Base-by-base conservation (phyloP, 2,888 invertebrate species). In the Cheilosia impressa region DNA sequence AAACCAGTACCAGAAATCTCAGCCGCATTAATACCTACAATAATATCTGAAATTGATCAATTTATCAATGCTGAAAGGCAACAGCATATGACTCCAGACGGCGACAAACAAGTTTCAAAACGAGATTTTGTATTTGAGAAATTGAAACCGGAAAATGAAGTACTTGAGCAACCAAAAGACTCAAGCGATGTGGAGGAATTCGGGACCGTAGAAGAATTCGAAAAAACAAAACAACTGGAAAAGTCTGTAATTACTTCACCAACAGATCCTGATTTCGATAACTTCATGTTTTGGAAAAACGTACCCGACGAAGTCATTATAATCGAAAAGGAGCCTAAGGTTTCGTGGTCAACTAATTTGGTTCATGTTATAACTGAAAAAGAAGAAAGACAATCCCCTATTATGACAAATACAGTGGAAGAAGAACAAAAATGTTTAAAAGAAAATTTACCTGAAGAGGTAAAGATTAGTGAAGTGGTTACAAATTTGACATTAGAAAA, bases 221-320 rank as follows among this genome's bases (percentile, higher is more conserved):
- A 7, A 17, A 22, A 41, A 62, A 10, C 7, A 17, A 58, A 19
- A 24, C 19, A n/a, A 41, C 10, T 45, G 0, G 31, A 3, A 19
- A 15, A 19, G 17, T 50, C 22, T 2, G 38, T 45, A 9, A 47
- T 31, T 50, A 27, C 57, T 57, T 84, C 84, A 5, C 84, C 80
- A 0, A 60, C 47, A 27, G 84, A 84, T 47, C 71, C 80, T 1
- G 75, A 84, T 22, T 80, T 50, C 27, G 41, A 53, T 24, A 76
- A 76, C 15, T 84, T 84, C 4, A 75, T 65, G 63, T 84, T 80
- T 47, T 84, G 79, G 79, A 84, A 84, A 13, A 55, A 75, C 43
- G 34, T 45, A 27, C 84, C 84, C 13, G 80, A 84, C 19, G 69
- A 84, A 65, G 55, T 84, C 17, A 41, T 24, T 17, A 62, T 55